Evolutionary conservation across 2,797 vertebrate genomes (phyloP).

Genomic region (Danio albolineatus): DNA sequence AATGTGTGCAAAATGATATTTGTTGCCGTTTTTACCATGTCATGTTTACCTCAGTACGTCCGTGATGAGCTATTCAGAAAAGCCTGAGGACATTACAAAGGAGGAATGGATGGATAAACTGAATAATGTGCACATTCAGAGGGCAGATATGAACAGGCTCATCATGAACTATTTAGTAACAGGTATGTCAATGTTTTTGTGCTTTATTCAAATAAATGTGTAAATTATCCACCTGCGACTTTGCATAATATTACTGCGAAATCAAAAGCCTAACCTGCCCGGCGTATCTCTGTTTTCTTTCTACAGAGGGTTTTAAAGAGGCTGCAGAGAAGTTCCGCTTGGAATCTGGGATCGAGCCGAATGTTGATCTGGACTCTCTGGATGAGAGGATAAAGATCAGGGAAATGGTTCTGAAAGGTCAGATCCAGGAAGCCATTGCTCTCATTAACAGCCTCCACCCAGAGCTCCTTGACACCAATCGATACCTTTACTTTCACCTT

Average conservation of each 20-base stretch:
- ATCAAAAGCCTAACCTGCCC: too few species aligned
- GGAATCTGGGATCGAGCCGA: conserved; percentile 97
- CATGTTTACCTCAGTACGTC: conserved; percentile 65
- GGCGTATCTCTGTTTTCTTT: not conserved
- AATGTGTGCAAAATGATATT: not conserved
- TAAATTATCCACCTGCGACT: not conserved
- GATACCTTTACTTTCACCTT: conserved; percentile 94
- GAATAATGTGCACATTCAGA: conserved; percentile 95
- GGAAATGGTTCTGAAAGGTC: conserved; percentile 96
- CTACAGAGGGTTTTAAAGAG: conserved; percentile 95
- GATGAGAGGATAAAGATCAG: conserved; percentile 97
- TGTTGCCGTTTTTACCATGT: conserved; percentile 9
- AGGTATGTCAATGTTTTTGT: conserved; percentile 75
- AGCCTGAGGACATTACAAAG: conserved; percentile 94
- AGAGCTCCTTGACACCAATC: conserved; percentile 93
- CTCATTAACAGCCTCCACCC: conserved; percentile 95
- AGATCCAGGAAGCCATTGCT: conserved; percentile 95
- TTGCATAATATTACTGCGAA: not conserved
- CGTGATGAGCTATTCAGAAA: conserved; percentile 97
- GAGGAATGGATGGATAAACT: conserved; percentile 99
- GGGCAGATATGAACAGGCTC: conserved; percentile 97
- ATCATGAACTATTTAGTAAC: conserved; percentile 99
- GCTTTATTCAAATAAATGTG: not conserved
- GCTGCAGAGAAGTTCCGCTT: conserved; percentile 97
- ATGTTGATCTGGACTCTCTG: conserved; percentile 93